phyloP scores from a whole-genome alignment of 1,140 invertebrate genomes.

The Dreissena polymorpha region DNA sequence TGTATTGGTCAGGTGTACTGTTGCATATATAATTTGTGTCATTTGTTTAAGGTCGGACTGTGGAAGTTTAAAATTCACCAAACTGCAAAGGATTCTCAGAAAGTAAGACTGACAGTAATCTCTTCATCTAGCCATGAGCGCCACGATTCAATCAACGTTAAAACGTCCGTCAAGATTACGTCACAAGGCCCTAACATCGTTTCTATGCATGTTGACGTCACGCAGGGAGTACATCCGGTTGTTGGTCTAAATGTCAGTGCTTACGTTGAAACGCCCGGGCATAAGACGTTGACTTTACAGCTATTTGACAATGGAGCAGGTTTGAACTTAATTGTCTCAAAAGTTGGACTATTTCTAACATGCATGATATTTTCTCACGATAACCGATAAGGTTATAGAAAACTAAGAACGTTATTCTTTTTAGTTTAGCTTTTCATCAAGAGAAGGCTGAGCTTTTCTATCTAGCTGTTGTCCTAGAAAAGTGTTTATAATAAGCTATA shows the following conservation, averaged over 20 bases:
- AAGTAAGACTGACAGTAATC: constrained; percentile 36
- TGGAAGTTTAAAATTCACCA: constrained; percentile 45
- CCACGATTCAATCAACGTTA: constrained; percentile 3
- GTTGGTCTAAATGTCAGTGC: constrained; percentile 73
- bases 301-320: constrained; percentile 84
- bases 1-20: no score
- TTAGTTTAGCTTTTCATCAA: no score
- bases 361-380: not conserved
- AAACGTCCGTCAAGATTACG: constrained; percentile 39
- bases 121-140: constrained; percentile 12
- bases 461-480: no score
- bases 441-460: no score
- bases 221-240: constrained; percentile 68
- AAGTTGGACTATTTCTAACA: not conserved
- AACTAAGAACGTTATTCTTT: no score
- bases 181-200: constrained; percentile 60
- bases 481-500: not conserved
- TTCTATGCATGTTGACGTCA: constrained; percentile 73
- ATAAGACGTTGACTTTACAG: constrained; percentile 63
- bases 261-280: constrained; percentile 68
- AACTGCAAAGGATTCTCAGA: constrained; percentile 5
- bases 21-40: no score
- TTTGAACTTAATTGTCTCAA: constrained; percentile 61
- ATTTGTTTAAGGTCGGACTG: constrained; percentile 6
- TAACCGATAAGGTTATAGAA: not conserved